Base-by-base conservation (phyloP, 2,888 invertebrate species). In the Sepioteuthis lessoniana region DNA sequence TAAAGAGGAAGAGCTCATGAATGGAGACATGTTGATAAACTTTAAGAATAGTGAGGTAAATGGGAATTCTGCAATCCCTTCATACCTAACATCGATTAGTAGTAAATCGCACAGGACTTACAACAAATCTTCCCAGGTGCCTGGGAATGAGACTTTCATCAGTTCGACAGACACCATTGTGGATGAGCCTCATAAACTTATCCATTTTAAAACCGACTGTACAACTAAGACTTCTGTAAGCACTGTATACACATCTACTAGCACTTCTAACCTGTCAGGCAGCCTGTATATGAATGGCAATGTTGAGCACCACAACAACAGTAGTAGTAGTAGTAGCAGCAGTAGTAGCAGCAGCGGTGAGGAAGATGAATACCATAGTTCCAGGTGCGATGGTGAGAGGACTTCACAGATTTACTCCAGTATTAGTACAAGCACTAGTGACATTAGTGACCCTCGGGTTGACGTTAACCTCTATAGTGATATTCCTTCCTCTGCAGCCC, bases 391-490 rank as follows among this genome's bases (percentile, higher is more conserved):
- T 35, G 94, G 93, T 28, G 93, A 93, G 28, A 94, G 47, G 94
- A 94, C 95, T 35, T 90, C 95, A 91, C 95, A 95, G 94, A 95
- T 95, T 47, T 95, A 94, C 94, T 95, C 95, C 76, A 96, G 96
- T 94, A 96, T 97, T 94, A 96, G 96, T 94, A 97, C 97, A 13
- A 97, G 97, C 95, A 97, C 97, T 10, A 96, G 96, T 94, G 97
- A 97, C 95, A 95, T 97, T 94, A 96, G 97, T 94, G 96, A 97
- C 95, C 96, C 97, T 50, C 95, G 96, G 94, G 95, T 97, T 93
- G 94, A 95, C 25, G 47, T 46, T 46, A 47, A 37, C 46, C 19
- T 42, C 42, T 91, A 10, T 91, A 91, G 91, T 91, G 38, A n/a
- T 92, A 42, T 92, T 92, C 47, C 92, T 92, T 92, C 92, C 47